A percentile compares a stretch with the other conserved stretches of the same genome.
phyloP scores from a whole-genome alignment of 2,113 vertebrate genomes.

The Chamaea fasciata region DNA sequence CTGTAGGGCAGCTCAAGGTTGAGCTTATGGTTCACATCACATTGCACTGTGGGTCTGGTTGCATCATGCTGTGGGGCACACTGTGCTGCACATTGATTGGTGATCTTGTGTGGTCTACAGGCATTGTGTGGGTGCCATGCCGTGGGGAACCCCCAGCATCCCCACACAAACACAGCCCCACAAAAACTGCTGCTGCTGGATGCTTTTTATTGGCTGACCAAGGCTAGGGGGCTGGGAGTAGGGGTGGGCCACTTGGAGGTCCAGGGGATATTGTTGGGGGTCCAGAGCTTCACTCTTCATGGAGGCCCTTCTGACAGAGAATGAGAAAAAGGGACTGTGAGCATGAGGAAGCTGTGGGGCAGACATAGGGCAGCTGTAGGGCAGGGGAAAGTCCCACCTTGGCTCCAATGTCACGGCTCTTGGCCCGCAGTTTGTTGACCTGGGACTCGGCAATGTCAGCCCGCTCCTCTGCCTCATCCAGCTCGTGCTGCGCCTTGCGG shows the following conservation, averaged over 20 bases:
- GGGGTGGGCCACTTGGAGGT: background rate
- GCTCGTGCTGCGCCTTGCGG: background rate
- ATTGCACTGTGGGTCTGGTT: background rate
- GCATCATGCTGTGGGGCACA: background rate
- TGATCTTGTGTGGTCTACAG: background rate
- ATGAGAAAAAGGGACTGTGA: background rate
- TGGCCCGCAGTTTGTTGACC: background rate
- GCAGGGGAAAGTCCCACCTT: background rate
- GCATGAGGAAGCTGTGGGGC: background rate
- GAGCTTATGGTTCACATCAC: background rate
- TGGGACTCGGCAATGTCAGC: background rate
- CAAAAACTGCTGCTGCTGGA: background rate
- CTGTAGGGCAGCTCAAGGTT: background rate
- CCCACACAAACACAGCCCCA: background rate
- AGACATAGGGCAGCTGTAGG: background rate
- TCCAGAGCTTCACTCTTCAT: background rate
- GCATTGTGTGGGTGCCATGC: background rate
- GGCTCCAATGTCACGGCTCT: background rate
- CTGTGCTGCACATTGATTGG: background rate
- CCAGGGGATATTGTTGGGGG: background rate
- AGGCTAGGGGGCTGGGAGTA: background rate
- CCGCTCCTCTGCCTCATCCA: background rate
- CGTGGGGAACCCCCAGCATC: background rate
- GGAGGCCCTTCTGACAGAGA: background rate
- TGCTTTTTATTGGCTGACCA: background rate